Evolutionary conservation across 2,888 invertebrate species (phyloP), one percentile per base, ranked within the genome.

Genomic region (Tortricodes alternella): DNA sequence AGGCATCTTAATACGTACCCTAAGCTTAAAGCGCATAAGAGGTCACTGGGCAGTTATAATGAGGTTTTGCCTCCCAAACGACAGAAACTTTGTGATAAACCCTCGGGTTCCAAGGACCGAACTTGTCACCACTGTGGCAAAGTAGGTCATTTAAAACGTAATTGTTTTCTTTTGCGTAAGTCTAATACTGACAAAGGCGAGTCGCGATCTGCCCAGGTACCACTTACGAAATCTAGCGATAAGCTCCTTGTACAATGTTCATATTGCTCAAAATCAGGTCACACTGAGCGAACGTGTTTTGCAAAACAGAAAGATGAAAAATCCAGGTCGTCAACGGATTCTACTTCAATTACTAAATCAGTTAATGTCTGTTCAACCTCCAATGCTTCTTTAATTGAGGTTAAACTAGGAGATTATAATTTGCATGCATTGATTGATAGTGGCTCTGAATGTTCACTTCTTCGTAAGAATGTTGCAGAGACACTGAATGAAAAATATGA

Each of bases 361-460:
- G 23, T 43, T 9, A 24, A 27, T 37, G 37, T 38, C 18, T 37
- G 27, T 37, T 13, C n/a, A 15, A 5, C 11, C 6, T 39, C 21
- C 7, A 5, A 39, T 19, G 39, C 24, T 23, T 39, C 21, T 39
- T 21, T 39, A 7, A 11, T 39, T 21, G 39, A 39, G 11, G 15
- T 39, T 6, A 8, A 11, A 2, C 2, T 39, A n/a, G 7, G 11
- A 6, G 39, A 39, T 39, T 21, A n/a, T 11, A 39, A 39, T 13
- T 23, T 39, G 9, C 21, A 23, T 13, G 39, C 21, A 9, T 35
- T 23, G 19, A 7, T 48, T n/a, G 29, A 35, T 24, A 34, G 35
- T 11, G 23, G 46, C 3, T 19, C 35, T 3, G 48, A 37, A 18
- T 52, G 53, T 53, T 53, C 46, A 1, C 38, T 46, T 1, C 37